Percentiles rank a stretch among this genome's conserved stretches.
These are phyloP conservation scores for Crypturellus undulatus DNA, from an alignment of 2,113 vertebrate genomes.

Conservation along the genomic window DNA sequence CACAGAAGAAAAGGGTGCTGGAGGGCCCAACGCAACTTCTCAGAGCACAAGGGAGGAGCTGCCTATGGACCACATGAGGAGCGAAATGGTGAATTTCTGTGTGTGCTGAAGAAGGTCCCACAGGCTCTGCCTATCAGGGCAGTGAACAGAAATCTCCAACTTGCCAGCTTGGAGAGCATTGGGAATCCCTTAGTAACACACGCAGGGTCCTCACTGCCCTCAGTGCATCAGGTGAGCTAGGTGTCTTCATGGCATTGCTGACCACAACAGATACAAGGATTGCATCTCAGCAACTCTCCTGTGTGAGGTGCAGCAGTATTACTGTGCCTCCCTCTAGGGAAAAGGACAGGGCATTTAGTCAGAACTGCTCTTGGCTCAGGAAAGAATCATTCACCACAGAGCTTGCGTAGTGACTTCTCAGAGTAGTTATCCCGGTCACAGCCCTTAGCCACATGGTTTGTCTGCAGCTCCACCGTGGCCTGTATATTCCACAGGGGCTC, in stretches of 20 bases:
- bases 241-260: not conserved
- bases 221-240: fast-evolving
- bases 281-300: not conserved
- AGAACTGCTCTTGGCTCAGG: not conserved
- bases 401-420: constrained; percentile 91
- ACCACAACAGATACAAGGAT: not conserved
- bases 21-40: not conserved
- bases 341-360: not conserved
- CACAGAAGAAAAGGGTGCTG: not conserved
- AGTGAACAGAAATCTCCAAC: not conserved
- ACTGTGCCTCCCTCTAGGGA: not conserved
- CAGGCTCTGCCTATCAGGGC: not conserved
- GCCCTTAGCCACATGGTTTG: constrained; percentile 96
- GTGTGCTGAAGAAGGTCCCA: not conserved
- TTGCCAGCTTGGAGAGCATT: not conserved
- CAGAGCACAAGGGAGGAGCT: not conserved
- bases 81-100: not conserved
- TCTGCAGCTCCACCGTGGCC: constrained; percentile 96
- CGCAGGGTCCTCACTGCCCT: not conserved
- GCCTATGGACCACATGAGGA: not conserved
- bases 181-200: fast-evolving
- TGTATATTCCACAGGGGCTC: constrained; percentile 97
- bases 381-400: constrained; percentile 85
- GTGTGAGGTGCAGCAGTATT: not conserved
- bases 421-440: constrained; percentile 98